Evolutionary conservation across 2,797 vertebrate genomes (phyloP).

Genomic region (Hydrophis major): DNA sequence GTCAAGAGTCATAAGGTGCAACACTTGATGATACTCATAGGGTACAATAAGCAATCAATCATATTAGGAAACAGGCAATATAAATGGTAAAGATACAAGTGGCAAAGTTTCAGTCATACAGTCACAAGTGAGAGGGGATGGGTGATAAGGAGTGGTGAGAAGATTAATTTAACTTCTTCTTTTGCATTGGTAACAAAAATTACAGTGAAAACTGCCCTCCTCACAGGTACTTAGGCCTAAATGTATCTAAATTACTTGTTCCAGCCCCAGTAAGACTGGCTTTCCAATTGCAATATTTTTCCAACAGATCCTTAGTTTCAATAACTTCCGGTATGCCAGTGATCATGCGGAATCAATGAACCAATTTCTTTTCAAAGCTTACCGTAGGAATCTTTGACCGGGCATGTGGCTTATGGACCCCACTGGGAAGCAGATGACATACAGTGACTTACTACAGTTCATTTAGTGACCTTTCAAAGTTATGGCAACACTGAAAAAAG

Average conservation of each 20-base stretch:
- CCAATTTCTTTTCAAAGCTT: neutral
- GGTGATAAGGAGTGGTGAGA: too few relatives aligned
- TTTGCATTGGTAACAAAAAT: neutral
- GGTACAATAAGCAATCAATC: too few relatives aligned
- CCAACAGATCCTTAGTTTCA: neutral
- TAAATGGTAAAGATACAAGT: too few relatives aligned
- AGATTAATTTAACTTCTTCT: neutral
- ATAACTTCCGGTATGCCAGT: neutral
- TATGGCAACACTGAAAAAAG: neutral
- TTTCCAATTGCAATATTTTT: neutral
- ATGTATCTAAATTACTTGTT: neutral
- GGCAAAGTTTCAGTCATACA: too few relatives aligned
- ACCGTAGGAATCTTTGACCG: neutral
- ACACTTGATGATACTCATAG: too few relatives aligned
- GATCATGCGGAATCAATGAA: neutral
- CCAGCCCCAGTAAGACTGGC: neutral
- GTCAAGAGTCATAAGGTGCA: too few relatives aligned
- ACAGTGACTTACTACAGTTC: neutral
- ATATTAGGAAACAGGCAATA: too few relatives aligned
- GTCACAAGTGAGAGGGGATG: too few relatives aligned
- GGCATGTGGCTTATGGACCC: fast-evolving
- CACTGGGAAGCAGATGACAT: neutral
- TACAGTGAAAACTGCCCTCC: neutral
- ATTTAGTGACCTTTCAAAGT: neutral
- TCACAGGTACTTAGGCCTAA: neutral